Conservation (phyloP, 2,113 vertebrate genomes). For the Pipra filicauda region DNA sequence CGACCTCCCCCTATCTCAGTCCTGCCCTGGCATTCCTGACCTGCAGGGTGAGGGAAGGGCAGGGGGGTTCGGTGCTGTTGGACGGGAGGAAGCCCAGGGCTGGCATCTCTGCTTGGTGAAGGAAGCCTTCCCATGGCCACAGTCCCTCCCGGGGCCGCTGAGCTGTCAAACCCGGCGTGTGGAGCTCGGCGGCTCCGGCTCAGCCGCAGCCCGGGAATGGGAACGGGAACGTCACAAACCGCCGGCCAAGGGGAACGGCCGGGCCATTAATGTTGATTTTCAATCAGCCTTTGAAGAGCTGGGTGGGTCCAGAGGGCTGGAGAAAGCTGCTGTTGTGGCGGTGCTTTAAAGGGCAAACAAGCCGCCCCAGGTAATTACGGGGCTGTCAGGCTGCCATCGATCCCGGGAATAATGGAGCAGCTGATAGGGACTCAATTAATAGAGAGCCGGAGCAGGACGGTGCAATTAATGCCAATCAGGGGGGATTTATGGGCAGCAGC, state of each 20-base stretch:
- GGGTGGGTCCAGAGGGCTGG: background rate
- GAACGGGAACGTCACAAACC: background rate
- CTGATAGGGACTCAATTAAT: slow-evolving; percentile 40
- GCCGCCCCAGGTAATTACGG: slow-evolving; percentile 53
- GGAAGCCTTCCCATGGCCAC: background rate
- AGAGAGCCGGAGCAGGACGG: slow-evolving; percentile 10
- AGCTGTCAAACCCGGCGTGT: background rate
- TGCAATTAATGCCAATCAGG: slow-evolving; percentile 35
- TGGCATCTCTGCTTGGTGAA: background rate
- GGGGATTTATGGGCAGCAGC: background rate
- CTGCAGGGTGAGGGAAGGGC: background rate
- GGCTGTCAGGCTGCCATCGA: slow-evolving; percentile 44
- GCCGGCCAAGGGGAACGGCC: background rate
- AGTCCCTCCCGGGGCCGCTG: background rate
- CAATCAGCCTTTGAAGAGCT: background rate
- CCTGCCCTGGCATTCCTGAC: background rate
- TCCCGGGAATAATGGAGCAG: background rate
- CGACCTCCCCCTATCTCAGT: background rate
- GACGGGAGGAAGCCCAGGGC: background rate
- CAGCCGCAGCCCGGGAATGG: background rate
- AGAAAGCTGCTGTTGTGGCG: background rate
- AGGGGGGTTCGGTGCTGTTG: background rate
- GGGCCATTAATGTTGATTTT: background rate
- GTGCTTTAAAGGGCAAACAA: slow-evolving; percentile 3
- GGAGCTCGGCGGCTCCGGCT: background rate